phyloP scores from a whole-genome alignment of 2,113 vertebrate species.

The Alaudala cheleensis region DNA sequence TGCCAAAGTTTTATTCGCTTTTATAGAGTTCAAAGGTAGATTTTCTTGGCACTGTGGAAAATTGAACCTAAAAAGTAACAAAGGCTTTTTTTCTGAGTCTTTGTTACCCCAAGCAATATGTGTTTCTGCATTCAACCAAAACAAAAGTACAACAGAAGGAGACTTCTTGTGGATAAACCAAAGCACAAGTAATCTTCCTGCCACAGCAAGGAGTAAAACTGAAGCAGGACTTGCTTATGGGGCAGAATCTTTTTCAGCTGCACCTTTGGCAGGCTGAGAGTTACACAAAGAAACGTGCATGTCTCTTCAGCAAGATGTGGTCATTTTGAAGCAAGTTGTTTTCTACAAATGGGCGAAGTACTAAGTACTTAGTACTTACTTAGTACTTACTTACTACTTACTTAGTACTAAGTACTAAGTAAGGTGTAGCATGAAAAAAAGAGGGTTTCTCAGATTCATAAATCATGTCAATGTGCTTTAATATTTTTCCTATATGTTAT shows the following conservation, averaged over 20 bases:
- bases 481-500: neutral
- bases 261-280: neutral
- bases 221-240: neutral
- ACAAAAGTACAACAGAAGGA: neutral
- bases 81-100: neutral
- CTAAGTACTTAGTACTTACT: too few species aligned
- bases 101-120: neutral
- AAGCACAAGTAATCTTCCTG: neutral
- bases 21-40: constrained; percentile 35
- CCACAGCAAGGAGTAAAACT: neutral
- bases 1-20: neutral
- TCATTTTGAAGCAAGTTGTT: neutral
- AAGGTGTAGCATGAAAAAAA: neutral
- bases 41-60: constrained; percentile 11
- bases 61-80: neutral
- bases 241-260: neutral
- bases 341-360: neutral
- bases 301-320: neutral
- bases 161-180: neutral
- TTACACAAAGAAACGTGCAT: accelerated
- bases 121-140: constrained; percentile 8
- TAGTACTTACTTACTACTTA: too few species aligned
- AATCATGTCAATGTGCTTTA: neutral
- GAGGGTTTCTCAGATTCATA: neutral
- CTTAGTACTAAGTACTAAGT: too few species aligned